phyloP scores from a whole-genome alignment of 2,113 vertebrate species.

The Antigone vipio region DNA sequence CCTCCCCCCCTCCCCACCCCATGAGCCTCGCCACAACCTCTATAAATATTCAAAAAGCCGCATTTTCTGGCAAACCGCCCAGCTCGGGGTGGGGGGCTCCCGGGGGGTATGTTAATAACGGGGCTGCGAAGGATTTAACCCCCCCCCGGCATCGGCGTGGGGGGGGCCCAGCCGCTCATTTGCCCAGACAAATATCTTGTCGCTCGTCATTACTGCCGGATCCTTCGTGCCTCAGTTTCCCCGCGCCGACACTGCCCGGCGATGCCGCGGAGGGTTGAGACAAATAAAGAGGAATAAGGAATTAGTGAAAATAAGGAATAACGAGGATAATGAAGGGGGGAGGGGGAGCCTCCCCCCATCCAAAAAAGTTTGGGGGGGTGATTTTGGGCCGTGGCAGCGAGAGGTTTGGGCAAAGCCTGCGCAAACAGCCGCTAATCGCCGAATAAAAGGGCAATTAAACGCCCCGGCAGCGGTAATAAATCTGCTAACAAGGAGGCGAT shows the following conservation, averaged over 20 bases:
- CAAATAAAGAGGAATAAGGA: neutral
- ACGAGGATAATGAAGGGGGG: neutral
- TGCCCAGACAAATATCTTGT: neutral
- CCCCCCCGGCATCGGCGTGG: neutral
- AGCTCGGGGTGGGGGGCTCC: neutral
- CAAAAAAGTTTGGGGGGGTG: neutral
- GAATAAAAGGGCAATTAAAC: slow-evolving; percentile 78
- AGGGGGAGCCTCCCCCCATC: neutral
- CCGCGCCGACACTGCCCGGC: no score
- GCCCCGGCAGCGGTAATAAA: slow-evolving; percentile 60
- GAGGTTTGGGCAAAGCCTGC: slow-evolving; percentile 50
- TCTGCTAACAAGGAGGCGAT: slow-evolving; percentile 70
- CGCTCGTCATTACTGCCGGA: neutral
- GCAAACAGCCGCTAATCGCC: slow-evolving; percentile 77
- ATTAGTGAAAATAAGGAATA: neutral
- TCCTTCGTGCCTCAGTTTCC: slow-evolving; percentile 17
- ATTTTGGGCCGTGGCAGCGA: neutral
- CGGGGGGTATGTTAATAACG: neutral
- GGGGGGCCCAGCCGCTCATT: neutral
- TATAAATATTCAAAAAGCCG: slow-evolving; percentile 47
- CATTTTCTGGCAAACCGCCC: neutral
- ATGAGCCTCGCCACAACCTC: neutral
- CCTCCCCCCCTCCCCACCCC: neutral
- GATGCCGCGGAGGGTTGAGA: neutral
- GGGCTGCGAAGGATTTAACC: neutral